Conservation (phyloP, 2,888 invertebrate genomes). For the Dynastes tityus region DNA sequence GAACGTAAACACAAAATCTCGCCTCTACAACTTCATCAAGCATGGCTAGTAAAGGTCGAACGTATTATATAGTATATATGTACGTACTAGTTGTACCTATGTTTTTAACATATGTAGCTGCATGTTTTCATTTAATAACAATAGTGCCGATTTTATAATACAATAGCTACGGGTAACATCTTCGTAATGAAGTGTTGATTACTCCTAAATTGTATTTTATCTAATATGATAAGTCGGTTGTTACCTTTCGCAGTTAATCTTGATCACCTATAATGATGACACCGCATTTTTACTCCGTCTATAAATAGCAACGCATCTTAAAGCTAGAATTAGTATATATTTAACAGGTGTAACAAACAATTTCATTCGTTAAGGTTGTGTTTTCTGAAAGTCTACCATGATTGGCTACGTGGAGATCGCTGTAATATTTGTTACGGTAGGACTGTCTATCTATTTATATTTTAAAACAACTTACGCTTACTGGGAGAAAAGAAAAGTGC, state of each 20-base stretch:
- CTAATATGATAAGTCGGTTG: not conserved
- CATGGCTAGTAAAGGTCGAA: too few relatives aligned
- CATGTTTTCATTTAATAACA: too few relatives aligned
- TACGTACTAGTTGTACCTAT: too few relatives aligned
- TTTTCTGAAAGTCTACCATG: not conserved
- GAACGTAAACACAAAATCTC: too few relatives aligned
- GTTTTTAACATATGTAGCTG: too few relatives aligned
- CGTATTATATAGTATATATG: too few relatives aligned
- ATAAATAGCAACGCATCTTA: not conserved
- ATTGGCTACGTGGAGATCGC: constrained; percentile 11
- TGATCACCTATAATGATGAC: not conserved
- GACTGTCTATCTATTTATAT: not conserved
- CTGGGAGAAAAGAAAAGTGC: constrained; percentile 26
- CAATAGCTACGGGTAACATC: too few relatives aligned
- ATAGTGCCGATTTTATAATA: too few relatives aligned
- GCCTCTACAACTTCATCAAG: too few relatives aligned
- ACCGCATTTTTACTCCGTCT: not conserved
- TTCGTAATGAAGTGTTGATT: too few relatives aligned
- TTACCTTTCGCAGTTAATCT: not conserved
- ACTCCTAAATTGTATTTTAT: too few relatives aligned
- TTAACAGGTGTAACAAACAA: not conserved
- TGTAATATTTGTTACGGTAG: not conserved
- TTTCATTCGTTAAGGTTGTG: not conserved
- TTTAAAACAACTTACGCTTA: constrained; percentile 5
- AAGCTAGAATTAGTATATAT: not conserved